These are phyloP conservation scores for Callipepla squamata DNA, from an alignment of 2,113 vertebrate species.

Conservation along the genomic window DNA sequence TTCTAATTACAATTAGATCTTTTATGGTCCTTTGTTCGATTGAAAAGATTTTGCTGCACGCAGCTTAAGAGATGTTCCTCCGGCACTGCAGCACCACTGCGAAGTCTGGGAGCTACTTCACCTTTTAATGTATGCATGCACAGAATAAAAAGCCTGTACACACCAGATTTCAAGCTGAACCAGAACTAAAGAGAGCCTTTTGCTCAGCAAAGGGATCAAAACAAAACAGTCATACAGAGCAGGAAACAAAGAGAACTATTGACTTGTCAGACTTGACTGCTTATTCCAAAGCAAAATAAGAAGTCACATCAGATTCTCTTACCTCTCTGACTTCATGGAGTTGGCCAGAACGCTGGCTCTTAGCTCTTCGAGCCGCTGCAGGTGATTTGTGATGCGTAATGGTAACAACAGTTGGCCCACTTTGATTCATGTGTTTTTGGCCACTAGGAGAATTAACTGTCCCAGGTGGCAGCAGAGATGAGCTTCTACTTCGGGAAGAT, in stretches of 20 bases:
- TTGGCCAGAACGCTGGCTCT: constrained; percentile 84
- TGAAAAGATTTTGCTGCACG: not conserved
- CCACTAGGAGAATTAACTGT: constrained; percentile 85
- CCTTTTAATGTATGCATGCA: not conserved
- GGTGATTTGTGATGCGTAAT: constrained; percentile 97
- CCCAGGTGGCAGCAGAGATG: constrained; percentile 89
- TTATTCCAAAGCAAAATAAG: not conserved
- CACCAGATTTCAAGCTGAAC: not conserved
- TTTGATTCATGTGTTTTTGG: constrained; percentile 82
- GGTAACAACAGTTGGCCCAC: constrained; percentile 87
- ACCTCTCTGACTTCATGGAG: constrained; percentile 96
- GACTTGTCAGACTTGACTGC: not conserved
- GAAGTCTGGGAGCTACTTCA: not conserved
- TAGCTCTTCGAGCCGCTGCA: constrained; percentile 87
- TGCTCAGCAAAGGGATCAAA: not conserved
- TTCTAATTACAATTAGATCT: not conserved
- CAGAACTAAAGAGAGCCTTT: not conserved
- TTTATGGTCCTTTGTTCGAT: not conserved
- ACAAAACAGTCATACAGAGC: not conserved
- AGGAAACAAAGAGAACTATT: not conserved
- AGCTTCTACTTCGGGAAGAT: constrained; percentile 88
- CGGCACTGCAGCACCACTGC: not conserved
- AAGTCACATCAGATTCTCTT: constrained; percentile 52
- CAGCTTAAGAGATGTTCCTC: not conserved
- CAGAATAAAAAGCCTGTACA: not conserved